Evolutionary conservation across 92 coral and sea anemone species (phyloP), one percentile per base, ranked within the genome.

Genomic region (Epizoanthus scotinus): DNA sequence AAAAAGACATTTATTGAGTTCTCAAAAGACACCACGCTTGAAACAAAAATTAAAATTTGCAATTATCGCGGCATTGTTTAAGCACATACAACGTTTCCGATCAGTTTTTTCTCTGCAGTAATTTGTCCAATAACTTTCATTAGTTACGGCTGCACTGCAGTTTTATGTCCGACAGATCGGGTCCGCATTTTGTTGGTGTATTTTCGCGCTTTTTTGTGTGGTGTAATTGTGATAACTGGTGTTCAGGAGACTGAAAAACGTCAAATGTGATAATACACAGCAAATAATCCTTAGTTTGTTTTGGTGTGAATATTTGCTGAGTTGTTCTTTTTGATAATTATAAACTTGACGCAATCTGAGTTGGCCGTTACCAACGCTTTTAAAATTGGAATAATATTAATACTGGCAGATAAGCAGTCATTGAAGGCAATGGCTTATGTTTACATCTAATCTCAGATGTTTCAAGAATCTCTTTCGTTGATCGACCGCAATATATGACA

Each of bases 41-140:
- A 78, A 93, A 85, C 91, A 89, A 84, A 90, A 89, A 81, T 90
- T 92, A 84, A 90, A 93, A 88, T 82, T 86, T 91, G 90, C 97
- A 93, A 93, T 93, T 90, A 93, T 79, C 78, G 27, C 63, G 56
- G 81, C 25, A 75, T 75, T 75, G 81, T 75, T 59, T 58, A 57
- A 75, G 42, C 81, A 75, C 44, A 67, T 36, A 60, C 81, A 75
- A 40, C 68, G 50, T 58, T 75, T 75, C 54, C 68, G 68, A 58
- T n/a, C 31, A 47, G 12, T 47, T 47, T 47, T 47, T 47, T 47
- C 52, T 47, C 52, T 75, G 52, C 38, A 59, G 81, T 75, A 59
- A 75, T 58, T 75, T 59, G 49, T 52, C 67, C 68, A 75, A 38
- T 54, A 63, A 36, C 36, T 36, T 75, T 75, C 63, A 75, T 75